Evolutionary conservation across 2,113 vertebrate species (phyloP), one percentile per base, ranked within the genome.

Genomic region (Chinchilla lanigera): DNA sequence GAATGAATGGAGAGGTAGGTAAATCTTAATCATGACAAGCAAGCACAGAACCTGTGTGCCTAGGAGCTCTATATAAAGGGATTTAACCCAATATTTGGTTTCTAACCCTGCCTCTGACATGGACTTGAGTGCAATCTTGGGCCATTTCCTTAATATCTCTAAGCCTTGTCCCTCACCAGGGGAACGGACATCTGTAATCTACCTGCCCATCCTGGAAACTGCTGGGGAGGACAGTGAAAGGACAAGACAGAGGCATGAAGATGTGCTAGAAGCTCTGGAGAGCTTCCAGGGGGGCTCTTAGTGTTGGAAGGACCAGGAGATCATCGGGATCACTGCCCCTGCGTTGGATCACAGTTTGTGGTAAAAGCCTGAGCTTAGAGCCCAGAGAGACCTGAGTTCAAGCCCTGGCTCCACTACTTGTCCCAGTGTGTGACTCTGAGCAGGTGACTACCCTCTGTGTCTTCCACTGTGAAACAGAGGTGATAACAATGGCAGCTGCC

Each of bases 241-340:
- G 85, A 92, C n/a, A 54, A 38, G 14, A 50, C 60, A 61, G 60
- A 17, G 2, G 7, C 5, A 8, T 22, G 63, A 84, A 89, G 73
- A 33, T 19, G 20, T 4, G 20, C 17, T 60, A 5, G 80, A 63
- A 92, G 24, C 22, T 20, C 7, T 16, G n/a, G 50, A 30, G 28
- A 24, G 19, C 58, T 71, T 41, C 58, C 38, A 22, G 22, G 13
- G 33, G 28, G 5, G 11, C 8, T 16, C 54, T 44, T 38, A 13
- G 54, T 8, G 0, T 52, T 52, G 30, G 16, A 52, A 47, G 12
- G 67, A n/a, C 16, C 54, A 30, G n/a, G 7, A 41, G 50, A 38
- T 33, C 67, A 38, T 14, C 1, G 5, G 11, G 16, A 35, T 56
- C 9, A 86, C 47, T 28, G 1, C 20, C 13, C 0, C 1, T 0